These are phyloP conservation scores for Meda fulgida DNA, from an alignment of 2,797 vertebrate species.

Conservation along the genomic window DNA sequence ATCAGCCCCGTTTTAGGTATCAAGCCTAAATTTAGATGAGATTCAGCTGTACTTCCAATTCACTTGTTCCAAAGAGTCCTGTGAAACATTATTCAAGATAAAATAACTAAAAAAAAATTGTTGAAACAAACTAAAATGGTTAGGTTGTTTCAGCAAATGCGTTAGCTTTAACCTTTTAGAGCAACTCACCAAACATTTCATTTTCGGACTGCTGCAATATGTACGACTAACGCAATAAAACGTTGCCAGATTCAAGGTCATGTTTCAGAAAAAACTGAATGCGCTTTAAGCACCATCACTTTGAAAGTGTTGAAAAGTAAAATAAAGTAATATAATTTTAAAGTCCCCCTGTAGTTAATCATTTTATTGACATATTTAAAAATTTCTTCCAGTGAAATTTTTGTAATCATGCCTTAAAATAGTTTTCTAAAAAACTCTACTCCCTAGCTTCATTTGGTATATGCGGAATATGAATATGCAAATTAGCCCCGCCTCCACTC, in stretches of 20 bases:
- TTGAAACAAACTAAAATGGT: too few species aligned
- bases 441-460: too few species aligned
- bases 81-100: too few species aligned
- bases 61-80: background rate
- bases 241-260: background rate
- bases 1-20: background rate
- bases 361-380: too few species aligned
- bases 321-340: background rate
- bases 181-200: background rate
- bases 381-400: too few species aligned
- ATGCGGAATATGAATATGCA: too few species aligned
- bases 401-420: too few species aligned
- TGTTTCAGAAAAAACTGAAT: background rate
- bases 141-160: too few species aligned
- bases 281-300: background rate
- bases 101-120: too few species aligned
- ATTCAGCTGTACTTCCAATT: constrained; percentile 8
- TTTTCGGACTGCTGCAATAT: background rate
- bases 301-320: background rate
- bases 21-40: background rate
- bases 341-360: too few species aligned
- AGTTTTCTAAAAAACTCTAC: too few species aligned
- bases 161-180: background rate
- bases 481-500: too few species aligned
- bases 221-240: background rate